Base-by-base conservation (phyloP, 2,888 invertebrate genomes). In the Amphipyra berbera region DNA sequence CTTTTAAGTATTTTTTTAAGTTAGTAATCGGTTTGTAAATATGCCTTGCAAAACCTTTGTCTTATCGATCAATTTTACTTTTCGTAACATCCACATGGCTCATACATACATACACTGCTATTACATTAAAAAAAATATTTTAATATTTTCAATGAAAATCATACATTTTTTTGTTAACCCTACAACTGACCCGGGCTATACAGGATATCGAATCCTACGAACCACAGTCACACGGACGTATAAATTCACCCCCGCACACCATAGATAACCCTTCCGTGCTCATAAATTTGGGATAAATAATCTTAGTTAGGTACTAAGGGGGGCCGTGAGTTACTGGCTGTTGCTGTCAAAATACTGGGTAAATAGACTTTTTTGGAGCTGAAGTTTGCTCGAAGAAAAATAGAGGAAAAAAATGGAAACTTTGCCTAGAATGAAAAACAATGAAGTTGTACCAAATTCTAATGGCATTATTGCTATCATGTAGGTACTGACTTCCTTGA, bases 281-380 rank as follows among this genome's bases (percentile, higher is more conserved):
- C 88, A 89, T 90, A 89, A 90, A 90, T 90, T 87, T 80, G 60
- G 82, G 82, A 77, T 88, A 89, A 89, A 90, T 90, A 89, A 90
- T 90, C 88, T 88, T 84, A 86, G 86, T 86, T 89, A 79, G 67
- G 79, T 68, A 87, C 87, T 88, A 85, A 68, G 65, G 85, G 82
- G 77, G 46, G 71, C 66, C 65, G 76, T 73, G 81, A 77, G 69
- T 83, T 83, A 84, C 82, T 68, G 72, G 65, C 46, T 62, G 52
- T 44, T 71, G 61, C 68, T 78, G 79, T 78, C 78, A 69, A 75
- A 75, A 66, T 74, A 68, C 50, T 45, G 30, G 50, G 60, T 66
- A 57, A 59, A 68, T 63, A 61, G 60, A 13, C 61, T 76, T 73
- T 68, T 75, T 15, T 30, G 6, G 35, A 13, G 8, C 41, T 21